Evolutionary conservation across 2,113 vertebrate species (phyloP).

Genomic region (Oenanthe melanoleuca): DNA sequence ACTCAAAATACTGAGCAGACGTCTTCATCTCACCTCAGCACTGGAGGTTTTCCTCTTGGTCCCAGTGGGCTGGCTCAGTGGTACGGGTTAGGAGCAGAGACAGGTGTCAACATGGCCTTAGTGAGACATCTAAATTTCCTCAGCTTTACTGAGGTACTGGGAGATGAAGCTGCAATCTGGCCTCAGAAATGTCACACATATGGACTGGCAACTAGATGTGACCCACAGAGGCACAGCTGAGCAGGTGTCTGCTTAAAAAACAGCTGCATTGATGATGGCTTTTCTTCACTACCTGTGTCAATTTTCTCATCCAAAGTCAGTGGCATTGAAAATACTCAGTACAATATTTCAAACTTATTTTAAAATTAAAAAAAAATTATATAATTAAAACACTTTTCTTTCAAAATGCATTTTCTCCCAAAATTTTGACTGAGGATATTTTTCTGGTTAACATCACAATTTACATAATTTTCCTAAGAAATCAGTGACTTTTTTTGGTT

Average conservation of each 20-base stretch:
- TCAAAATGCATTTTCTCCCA: slow-evolving; percentile 12
- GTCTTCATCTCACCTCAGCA: neutral
- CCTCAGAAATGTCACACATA: slow-evolving; percentile 53
- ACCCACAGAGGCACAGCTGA: slow-evolving; percentile 19
- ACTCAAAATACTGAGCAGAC: slow-evolving; percentile 32
- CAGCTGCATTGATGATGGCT: slow-evolving; percentile 13
- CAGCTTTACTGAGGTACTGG: neutral
- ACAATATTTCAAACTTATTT: neutral
- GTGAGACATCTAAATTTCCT: slow-evolving; percentile 5
- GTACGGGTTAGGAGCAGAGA: neutral
- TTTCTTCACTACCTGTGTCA: neutral
- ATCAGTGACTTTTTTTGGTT: slow-evolving; percentile 8
- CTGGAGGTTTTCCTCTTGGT: neutral
- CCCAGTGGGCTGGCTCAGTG: neutral
- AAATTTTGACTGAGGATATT: neutral
- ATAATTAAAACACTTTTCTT: neutral
- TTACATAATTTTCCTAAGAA: slow-evolving; percentile 58
- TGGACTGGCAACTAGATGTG: slow-evolving; percentile 19
- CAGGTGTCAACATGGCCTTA: slow-evolving; percentile 30
- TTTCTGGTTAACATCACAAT: slow-evolving; percentile 13
- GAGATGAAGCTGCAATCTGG: slow-evolving; percentile 28
- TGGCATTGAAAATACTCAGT: neutral
- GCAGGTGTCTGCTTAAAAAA: slow-evolving; percentile 10
- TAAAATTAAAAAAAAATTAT: neutral
- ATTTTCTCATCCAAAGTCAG: neutral